Base-by-base conservation (phyloP, 1,140 invertebrate genomes). In the Megathymus violae region DNA sequence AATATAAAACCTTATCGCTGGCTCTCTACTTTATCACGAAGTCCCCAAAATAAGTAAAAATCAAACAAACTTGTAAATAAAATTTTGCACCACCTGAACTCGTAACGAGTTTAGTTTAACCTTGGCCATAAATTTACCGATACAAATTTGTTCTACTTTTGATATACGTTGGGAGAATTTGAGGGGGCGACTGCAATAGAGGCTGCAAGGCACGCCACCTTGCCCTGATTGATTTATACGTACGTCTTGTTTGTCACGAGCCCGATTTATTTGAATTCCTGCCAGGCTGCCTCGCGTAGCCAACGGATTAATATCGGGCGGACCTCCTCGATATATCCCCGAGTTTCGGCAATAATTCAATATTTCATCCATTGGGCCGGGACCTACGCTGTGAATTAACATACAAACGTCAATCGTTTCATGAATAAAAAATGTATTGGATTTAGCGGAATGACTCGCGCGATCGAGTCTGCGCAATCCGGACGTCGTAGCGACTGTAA, bases 191-290 rank as follows among this genome's bases (percentile, higher is more conserved):
- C 66, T 86, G 86, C 88, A 88, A 86, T 85, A 81, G 82, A 83
- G 50, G 74, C 67, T 82, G 85, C 85, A 84, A 56, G 72, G 62
- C 61, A 72, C 85, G 74, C 89, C 88, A 88, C 84, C 84, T 88
- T 89, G 81, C 77, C 60, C 22, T 91, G 91, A 92, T 92, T 92
- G 91, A 92, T 92, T 91, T 92, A 92, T 92, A 82, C 82, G 80
- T 92, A 82, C 83, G 81, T 91, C 85, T 92, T 92, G 91, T 92
- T 92, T 92, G 91, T 92, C 90, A 91, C 86, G 76, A 75, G 69
- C 68, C 71, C 78, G 88, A 91, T 91, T 92, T 91, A 92, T 92
- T 91, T 91, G 91, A 92, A 91, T 90, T 91, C 89, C 85, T 86
- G 88, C 86, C 88, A 89, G 81, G 61, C 69, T 65, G 74, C 69